Base-by-base conservation (phyloP, 2,888 invertebrate species). In the Eumerus sabulonum region DNA sequence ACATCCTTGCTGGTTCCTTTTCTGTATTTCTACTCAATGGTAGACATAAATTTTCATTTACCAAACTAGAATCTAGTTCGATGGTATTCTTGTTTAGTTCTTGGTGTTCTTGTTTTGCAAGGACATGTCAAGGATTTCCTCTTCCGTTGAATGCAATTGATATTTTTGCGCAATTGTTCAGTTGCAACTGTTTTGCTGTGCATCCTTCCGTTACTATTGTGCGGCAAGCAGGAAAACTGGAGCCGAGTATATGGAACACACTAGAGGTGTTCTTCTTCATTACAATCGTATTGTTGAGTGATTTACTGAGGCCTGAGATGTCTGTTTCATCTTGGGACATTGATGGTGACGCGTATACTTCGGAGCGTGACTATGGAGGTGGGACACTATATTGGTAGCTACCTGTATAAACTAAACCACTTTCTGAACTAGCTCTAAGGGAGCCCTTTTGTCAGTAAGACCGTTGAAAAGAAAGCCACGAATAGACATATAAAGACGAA, bases 261-360 rank as follows among this genome's bases (percentile, higher is more conserved):
- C 62, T 42, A 27, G 51, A 64, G 59, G 53, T 50, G 17, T 14
- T 38, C 53, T 50, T 56, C 47, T 42, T 73, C 66, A 73, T 73
- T 66, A 53, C 53, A 53, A 42, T 48, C n/a, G 59, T 60, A 73
- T 73, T 73, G 73, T 73, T 54, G 11, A 12, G 54, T 73, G 73
- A 73, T 66, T 73, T 73, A 66, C 66, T 47, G 42, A 48, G 35
- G 14, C 56, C 42, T 16, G 13, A 16, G 9, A 11, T 17, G 17
- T 36, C 4, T 16, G 12, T 16, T 16, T 54, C 12, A 36, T 60
- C 27, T 44, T 9, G 1, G 5, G 11, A 40, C 40, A 19, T 27
- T 56, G 44, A 62, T 27, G 27, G 2, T 27, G 27, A 27, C 7
- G 27, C n/a, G 27, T 27, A 2, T 27, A 7, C 7, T 27, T 27